Evolutionary conservation across 2,797 vertebrate species (phyloP).

Genomic region (Anguilla obscura): DNA sequence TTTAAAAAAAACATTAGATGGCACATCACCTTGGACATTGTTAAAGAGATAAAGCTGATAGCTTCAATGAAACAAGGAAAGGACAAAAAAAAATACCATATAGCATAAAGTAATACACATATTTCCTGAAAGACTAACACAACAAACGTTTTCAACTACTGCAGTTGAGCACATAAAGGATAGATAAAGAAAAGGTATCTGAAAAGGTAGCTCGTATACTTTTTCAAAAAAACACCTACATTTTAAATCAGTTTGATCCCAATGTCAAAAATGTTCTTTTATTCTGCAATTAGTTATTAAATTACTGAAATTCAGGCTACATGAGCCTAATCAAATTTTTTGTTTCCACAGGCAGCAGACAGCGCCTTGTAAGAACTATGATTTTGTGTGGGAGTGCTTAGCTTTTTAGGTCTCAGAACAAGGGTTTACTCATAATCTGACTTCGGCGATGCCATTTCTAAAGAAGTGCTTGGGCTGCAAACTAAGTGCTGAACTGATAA

Average conservation of each 20-base stretch:
- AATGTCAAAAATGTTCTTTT: not conserved
- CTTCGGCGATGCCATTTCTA: constrained; percentile 16
- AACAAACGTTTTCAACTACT: not conserved
- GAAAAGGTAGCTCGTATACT: not conserved
- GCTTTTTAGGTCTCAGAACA: constrained; percentile 6
- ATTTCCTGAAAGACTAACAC: not conserved
- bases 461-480: constrained; percentile 34
- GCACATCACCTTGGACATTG: not conserved
- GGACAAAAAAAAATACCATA: not conserved
- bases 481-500: constrained; percentile 29
- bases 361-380: not conserved
- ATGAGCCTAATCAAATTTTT: not conserved
- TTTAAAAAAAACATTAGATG: not conserved
- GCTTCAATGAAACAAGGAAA: not conserved
- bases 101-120: not conserved
- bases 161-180: not conserved
- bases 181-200: not conserved
- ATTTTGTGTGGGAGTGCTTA: constrained; percentile 33
- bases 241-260: not conserved
- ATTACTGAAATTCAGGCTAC: not conserved
- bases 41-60: not conserved
- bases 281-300: not conserved
- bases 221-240: not conserved
- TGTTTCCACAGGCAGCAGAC: not conserved
- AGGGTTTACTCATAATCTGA: constrained; percentile 38